Evolutionary conservation across 2,888 invertebrate genomes (phyloP), one percentile per base, ranked within the genome.

Genomic region (Tanypteryx hageni): DNA sequence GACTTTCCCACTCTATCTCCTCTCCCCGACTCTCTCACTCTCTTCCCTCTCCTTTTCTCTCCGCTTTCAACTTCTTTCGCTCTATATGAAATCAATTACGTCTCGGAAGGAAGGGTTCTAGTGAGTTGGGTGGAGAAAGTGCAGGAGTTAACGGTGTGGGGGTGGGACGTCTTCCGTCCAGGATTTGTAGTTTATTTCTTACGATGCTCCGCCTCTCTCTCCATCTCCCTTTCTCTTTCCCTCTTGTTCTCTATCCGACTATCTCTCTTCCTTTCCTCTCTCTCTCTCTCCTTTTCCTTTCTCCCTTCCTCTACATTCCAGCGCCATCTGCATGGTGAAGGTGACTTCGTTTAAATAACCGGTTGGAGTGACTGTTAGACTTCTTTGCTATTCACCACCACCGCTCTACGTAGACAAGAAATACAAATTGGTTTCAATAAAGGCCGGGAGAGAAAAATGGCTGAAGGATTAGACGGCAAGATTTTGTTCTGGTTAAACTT

Each of bases 371-470:
- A 44, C 44, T 44, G 44, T 44, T 44, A 44, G 44, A 44, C 44
- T 44, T 44, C 44, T 16, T 27, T 56, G 13, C 56, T 56, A 44
- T 83, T 56, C 83, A 83, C 83, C 83, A 56, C 76, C 18, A 11
- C 76, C n/a, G 5, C n/a, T n/a, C 10, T 64, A 16, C 83, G 83
- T 56, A 83, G 56, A 16, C 83, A 83, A 83, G 83, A 56, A 83
- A 8, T 82, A 82, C 82, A 82, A 82, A 82, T 82, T 82, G 82
- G 27, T 44, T 83, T 56, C 83, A 18, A 83, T 83, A 83, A 56
- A 83, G 83, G 16, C 18, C 56, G 16, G 8, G 31, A 3, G 27
- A 56, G 44, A 56, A 10, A 83, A 83, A 83, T 56, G 8, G 13
- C 81, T 16, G 10, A 16, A 64, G n/a, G 76, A 11, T n/a, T n/a